Base-by-base conservation (phyloP, 2,113 vertebrate genomes). In the Microtus montanus region DNA sequence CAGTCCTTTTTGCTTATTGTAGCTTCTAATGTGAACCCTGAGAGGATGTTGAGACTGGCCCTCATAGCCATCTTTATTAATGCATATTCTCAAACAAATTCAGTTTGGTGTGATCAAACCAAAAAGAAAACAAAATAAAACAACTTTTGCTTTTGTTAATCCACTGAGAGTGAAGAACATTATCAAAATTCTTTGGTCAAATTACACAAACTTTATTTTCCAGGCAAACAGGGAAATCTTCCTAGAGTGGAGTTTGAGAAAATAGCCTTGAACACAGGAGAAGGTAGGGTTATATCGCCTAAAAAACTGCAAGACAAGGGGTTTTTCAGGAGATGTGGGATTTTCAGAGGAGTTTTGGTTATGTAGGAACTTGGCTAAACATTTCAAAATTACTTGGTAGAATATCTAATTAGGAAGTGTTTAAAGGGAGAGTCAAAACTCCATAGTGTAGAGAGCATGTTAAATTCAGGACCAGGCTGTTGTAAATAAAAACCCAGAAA, bases 81-180 rank as follows among this genome's bases (percentile, higher is more conserved):
- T 19, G 17, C 54, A 58, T 58, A 19, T 58, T 58, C 54, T 58
- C 54, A 58, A 58, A 54, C 54, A 54, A 19, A 58, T 19, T 19
- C 63, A 79, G 68, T 89, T 89, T 95, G 47, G 4, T 91, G 10
- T 78, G 71, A 92, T 19, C 77, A 75, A 19, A 92, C 47, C 49
- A 66, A 28, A 87, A 70, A 52, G 49, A 52, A 52, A 52, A 70
- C 20, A 49, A 19, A 83, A n/a, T 11, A 14, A 83, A 82, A 38
- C 17, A 80, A 82, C 19, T 38, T 84, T 20, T 64, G 49, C 93
- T 91, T 80, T 49, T 91, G 35, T 82, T 61, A 83, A 61, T 54
- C 13, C 33, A 61, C 7, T 26, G 58, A 83, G 54, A 83, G 3
- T 61, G 12, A 82, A 61, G 22, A 61, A n/a, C 54, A 61, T 61